Evolutionary conservation across 2,888 invertebrate species (phyloP), one percentile per base, ranked within the genome.

Genomic region (Bombyx huttoni): DNA sequence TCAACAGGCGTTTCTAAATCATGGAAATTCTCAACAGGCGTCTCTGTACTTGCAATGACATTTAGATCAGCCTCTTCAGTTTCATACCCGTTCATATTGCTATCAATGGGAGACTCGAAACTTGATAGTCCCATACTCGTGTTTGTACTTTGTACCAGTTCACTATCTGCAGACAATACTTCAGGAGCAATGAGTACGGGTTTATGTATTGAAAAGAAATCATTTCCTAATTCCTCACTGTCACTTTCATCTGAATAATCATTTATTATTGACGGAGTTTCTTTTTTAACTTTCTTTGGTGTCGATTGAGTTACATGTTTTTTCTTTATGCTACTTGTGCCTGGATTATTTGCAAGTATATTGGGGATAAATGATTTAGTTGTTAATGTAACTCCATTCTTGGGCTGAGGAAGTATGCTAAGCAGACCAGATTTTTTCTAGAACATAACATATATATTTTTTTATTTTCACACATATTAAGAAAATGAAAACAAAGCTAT

Each of bases 371-470:
- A 71, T 46, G 81, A 79, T 58, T 78, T 83, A 49, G 75, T 68
- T 54, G 74, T 77, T 52, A 79, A 58, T 45, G 60, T 70, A 6
- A 75, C 66, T 48, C 71, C 75, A 65, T 86, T 83, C 77, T 89
- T 92, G 12, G 95, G 94, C 60, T 91, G 90, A 8, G 94, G 95
- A 47, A 95, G 74, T 48, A 94, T 79, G 53, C 91, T 90, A 49
- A 95, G 89, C 9, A 95, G 77, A 8, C 93, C 91, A 13, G 91
- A 91, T 57, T 90, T 91, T 82, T 90, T 91, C 92, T 92, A 70
- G 55, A 73, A 53, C 10, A 46, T 13, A 24, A 13, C 8, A 45
- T 24, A 24, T 3, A 24, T 5, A 24, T 24, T 24, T 24, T 24
- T 24, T 24, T 24, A 24, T 24, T 24, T 24, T 24, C n/a, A 24